Evolutionary conservation across 1,140 invertebrate species (phyloP), one percentile per base, ranked within the genome.

Genomic region (Nilaparvata lugens): DNA sequence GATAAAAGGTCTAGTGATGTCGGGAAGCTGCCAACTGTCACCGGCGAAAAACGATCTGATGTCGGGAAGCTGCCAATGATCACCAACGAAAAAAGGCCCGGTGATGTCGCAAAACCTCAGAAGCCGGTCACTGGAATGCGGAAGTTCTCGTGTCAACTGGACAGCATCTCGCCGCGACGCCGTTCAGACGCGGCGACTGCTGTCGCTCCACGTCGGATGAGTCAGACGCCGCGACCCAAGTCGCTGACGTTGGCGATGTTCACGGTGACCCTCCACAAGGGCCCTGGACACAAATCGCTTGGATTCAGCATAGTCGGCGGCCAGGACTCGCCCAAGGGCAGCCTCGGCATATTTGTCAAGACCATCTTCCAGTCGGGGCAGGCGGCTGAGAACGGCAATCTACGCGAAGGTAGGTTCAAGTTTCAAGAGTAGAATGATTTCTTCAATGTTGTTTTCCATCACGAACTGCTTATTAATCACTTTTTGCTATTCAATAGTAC

Each of bases 291-390:
- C 66, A 93, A 92, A 71, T 89, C 88, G 0, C 76, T 96, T 21
- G 93, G 93, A 6, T 95, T 95, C 69, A 93, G 89, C 52, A 93
- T 96, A 64, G 93, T 95, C 0, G 93, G 93, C 7, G 93, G 93
- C 31, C 79, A 82, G 56, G 92, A 96, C 72, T 93, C 91, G 19
- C 88, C 92, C 0, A 85, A 88, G 75, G 92, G 92, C 61, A 86
- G 83, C 64, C 85, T 95, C 71, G 78, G 86, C 31, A 94, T 95
- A 68, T 95, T 92, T 73, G 89, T 95, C 24, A 92, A 94, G 74
- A 91, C 90, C 56, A 91, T 95, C 60, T 84, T 94, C 72, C 84
- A 89, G 11, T 81, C 84, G 69, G 92, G 93, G 18, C 87, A 95
- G 72, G 91, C 92, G 58, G 85, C 90, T 43, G 88, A 93, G 70